Base-by-base conservation (phyloP, 1,140 invertebrate genomes). In the Mylabris phalerata region DNA sequence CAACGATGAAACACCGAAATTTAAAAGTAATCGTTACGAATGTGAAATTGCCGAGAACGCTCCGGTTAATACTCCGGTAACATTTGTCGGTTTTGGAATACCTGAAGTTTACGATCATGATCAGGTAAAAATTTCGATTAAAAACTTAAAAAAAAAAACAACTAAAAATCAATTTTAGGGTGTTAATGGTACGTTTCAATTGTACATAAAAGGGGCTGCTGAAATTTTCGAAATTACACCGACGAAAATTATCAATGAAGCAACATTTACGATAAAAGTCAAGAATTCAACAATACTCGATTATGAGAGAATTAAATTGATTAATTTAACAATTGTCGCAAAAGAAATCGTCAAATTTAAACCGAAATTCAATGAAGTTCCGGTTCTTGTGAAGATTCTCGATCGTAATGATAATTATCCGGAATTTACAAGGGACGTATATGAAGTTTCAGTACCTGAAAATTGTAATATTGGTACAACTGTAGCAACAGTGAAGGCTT, bases 351-450 rank as follows among this genome's bases (percentile, higher is more conserved):
- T 88, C 57, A 77, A 84, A 61, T 75, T 78, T 60, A 80, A 83
- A 46, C 84, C 87, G 4, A 89, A 90, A 75, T 84, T 84, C 68
- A 79, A 76, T 71, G 79, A 75, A 66, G 92, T 92, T 1, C 85
- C 89, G 41, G 86, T 98, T 2, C 89, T 84, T 9, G 85, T 97
- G 45, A 82, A 87, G 61, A 86, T 98, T 67, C 80, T 87, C 60
- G 95, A 98, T 77, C 85, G 90, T 71, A 97, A 98, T 70, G 95
- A 98, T 71, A 96, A 97, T 75, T 89, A 90, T 71, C 95, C 94
- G 0, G 86, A 91, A 72, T 98, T 98, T 69, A 84, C 81, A 0
- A 81, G 89, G 66, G 75, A 81, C 11, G 70, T 84, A 27, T 95
- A 95, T 71, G 88, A 90, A 66, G 85, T 88, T 1, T 84, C 81